Base-by-base conservation (phyloP, 2,113 vertebrate species). In the Nerophis ophidion region DNA sequence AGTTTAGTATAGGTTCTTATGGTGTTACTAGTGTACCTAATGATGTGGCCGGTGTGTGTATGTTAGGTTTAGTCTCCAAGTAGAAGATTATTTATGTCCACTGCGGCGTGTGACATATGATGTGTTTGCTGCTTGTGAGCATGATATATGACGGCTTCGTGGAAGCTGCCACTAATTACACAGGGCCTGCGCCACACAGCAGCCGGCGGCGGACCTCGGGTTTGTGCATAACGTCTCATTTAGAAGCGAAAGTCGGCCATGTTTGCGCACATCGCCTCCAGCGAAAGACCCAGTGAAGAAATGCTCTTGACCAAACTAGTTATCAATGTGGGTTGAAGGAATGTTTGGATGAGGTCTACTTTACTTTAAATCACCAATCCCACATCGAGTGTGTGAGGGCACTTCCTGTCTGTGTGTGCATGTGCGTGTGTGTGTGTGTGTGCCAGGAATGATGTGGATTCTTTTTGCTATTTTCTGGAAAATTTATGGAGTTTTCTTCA, bases 151-250 rank as follows among this genome's bases (percentile, higher is more conserved):
- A 64, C 38, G 51, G 60, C 53, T 66, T 55, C 34, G 69, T 60
- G 71, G 71, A 72, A 56, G 40, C 61, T 72, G 79, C 83, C 86
- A 81, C 81, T 85, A 82, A 88, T 87, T 83, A 87, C 60, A 85
- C 68, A 53, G 75, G 63, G 58, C 40, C 16, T 16, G 11, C 8
- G 80, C 77, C 86, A 67, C 84, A 81, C 66, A 74, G 78, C 63
- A 57, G 72, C 76, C 46, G 1, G 17, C 35, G 59, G 71, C 71
- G 68, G 72, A 68, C 75, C 55, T 8, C 52, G 53, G 69, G 63
- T 84, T 79, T 76, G 40, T 44, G 80, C 72, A 82, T 79, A 87
- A 74, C 69, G 68, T 78, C 61, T 76, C 71, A 83, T 83, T 64
- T 72, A 76, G 61, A 75, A 85, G 71, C 79, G 61, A 84, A 80